These are phyloP conservation scores for Mantis religiosa DNA, from an alignment of 2,888 invertebrate species.

Conservation along the genomic window DNA sequence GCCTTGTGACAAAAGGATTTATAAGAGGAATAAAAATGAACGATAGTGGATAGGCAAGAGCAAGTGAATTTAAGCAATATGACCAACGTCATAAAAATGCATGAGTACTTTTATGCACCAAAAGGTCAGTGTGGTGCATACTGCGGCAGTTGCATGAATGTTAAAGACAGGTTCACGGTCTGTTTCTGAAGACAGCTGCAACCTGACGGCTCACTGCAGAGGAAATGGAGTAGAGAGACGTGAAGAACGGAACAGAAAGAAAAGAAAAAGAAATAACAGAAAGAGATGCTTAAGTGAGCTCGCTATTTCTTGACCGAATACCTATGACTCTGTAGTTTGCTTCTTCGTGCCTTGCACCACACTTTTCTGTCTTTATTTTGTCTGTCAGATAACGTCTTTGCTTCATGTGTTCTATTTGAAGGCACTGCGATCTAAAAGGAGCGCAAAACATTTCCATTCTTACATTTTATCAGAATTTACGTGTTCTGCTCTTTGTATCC, in stretches of 20 bases:
- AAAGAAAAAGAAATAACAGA: background rate
- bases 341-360: background rate
- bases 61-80: no score
- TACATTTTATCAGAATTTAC: no score
- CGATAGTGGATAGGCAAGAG: no score
- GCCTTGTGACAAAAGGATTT: no score
- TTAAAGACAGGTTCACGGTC: background rate
- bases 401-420: background rate
- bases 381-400: background rate
- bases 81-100: no score
- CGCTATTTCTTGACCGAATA: background rate
- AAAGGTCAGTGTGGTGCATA: background rate
- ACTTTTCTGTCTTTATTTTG: background rate
- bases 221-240: background rate
- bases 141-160: background rate
- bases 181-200: background rate
- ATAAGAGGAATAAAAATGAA: no score
- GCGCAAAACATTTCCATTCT: no score
- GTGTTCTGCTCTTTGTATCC: no score
- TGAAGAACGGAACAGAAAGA: background rate
- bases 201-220: background rate
- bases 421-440: no score
- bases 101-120: background rate
- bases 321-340: no score
- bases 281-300: background rate